These are phyloP conservation scores for Coracias cyanogaster DNA, from an alignment of 2,797 vertebrate species.

Conservation along the genomic window DNA sequence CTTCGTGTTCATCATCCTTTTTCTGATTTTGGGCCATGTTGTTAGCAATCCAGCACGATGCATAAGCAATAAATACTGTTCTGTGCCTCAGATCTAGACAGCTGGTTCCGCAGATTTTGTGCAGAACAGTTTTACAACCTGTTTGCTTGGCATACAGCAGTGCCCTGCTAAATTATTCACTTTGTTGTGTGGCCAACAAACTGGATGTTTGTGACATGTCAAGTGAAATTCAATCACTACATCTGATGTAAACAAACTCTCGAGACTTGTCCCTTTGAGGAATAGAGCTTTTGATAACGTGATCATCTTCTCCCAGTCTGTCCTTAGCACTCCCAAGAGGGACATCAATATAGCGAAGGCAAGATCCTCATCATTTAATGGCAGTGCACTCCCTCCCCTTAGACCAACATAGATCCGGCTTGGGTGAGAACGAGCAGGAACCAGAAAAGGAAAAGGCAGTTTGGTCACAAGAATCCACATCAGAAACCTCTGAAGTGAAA, in stretches of 20 bases:
- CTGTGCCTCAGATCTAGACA: not conserved
- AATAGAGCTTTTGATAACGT: not conserved
- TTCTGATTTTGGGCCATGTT: not conserved
- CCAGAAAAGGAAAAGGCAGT: not conserved
- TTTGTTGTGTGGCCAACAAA: not conserved
- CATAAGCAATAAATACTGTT: not conserved
- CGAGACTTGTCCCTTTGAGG: not conserved
- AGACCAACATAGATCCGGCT: not conserved
- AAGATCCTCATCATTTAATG: not conserved
- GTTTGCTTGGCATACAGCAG: slow-evolving; percentile 36
- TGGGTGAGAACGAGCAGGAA: not conserved
- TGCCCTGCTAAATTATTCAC: slow-evolving; percentile 23
- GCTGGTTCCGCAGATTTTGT: slow-evolving; percentile 7
- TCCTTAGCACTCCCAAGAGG: not conserved
- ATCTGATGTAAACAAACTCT: not conserved
- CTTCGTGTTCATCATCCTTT: not conserved
- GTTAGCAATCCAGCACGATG: not conserved
- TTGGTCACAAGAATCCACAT: not conserved
- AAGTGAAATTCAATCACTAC: not conserved
- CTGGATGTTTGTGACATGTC: not conserved
- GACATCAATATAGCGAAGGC: not conserved
- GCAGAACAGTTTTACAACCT: slow-evolving; percentile 15
- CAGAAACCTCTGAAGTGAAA: not conserved
- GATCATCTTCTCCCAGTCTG: not conserved
- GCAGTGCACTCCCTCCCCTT: not conserved